Conservation (phyloP, 2,113 vertebrate genomes). For the Ammodytes dubius region DNA sequence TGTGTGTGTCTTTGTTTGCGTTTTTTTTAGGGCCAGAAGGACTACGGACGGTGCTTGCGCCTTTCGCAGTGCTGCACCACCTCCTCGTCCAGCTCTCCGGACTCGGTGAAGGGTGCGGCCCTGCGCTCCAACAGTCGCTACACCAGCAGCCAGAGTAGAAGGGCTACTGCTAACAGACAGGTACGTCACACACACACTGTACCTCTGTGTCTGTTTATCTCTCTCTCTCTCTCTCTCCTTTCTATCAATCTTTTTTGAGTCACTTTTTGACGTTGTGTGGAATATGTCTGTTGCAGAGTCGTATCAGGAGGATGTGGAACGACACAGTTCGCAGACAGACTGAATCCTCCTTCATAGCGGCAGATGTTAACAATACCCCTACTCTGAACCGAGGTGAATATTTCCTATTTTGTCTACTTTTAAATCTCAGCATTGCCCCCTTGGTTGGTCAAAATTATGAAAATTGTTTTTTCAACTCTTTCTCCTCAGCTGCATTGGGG, state of each 20-base stretch:
- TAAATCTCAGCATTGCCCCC: neutral
- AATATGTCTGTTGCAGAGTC: slow-evolving; percentile 85
- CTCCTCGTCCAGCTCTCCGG: slow-evolving; percentile 87
- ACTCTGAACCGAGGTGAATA: slow-evolving; percentile 91
- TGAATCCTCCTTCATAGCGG: slow-evolving; percentile 94
- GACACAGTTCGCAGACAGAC: slow-evolving; percentile 95
- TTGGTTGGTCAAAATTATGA: slow-evolving; percentile 1
- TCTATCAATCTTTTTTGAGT: neutral
- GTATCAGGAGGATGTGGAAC: slow-evolving; percentile 96
- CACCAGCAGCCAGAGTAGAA: slow-evolving; percentile 89
- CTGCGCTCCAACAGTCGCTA: slow-evolving; percentile 93
- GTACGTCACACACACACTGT: slow-evolving; percentile 22
- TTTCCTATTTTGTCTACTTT: neutral
- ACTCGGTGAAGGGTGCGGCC: slow-evolving; percentile 92
- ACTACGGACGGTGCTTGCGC: slow-evolving; percentile 92
- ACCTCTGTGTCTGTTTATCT: neutral
- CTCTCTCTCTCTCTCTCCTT: neutral
- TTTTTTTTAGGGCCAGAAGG: slow-evolving; percentile 89
- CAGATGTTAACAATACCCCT: slow-evolving; percentile 93
- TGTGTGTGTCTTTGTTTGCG: neutral
- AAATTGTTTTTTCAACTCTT: slow-evolving; percentile 9
- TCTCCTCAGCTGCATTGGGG: slow-evolving; percentile 88
- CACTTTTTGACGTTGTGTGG: slow-evolving; percentile 17
- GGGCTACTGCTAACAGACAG: slow-evolving; percentile 83
- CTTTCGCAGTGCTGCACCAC: slow-evolving; percentile 92